Conservation (phyloP, 35 echinoderm and acorn worm genomes). For the Apostichopus japonicus region DNA sequence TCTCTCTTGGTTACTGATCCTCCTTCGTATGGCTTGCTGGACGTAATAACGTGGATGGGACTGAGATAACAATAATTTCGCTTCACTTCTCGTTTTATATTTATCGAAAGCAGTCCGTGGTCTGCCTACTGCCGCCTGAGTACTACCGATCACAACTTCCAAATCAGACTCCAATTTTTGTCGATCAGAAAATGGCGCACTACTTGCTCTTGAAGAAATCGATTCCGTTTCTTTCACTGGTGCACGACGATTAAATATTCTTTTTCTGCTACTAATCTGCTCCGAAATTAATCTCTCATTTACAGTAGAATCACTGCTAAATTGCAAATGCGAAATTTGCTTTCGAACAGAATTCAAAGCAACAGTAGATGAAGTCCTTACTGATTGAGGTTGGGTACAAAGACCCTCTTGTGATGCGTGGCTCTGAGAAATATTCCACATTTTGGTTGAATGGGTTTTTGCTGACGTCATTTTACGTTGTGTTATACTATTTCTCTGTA, state of each 20-base stretch:
- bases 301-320: no score
- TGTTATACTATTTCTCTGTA: neutral
- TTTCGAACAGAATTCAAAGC: neutral
- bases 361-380: no score
- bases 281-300: no score
- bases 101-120: conserved; percentile 11
- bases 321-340: neutral
- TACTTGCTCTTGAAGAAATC: neutral
- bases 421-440: neutral
- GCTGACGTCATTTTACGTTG: neutral
- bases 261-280: no score
- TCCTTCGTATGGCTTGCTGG: neutral
- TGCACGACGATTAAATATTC: neutral
- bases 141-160: neutral
- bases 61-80: conserved; percentile 1
- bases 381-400: neutral
- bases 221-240: neutral
- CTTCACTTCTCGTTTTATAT: conserved; percentile 9
- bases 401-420: neutral
- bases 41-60: neutral
- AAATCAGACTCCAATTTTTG: conserved; percentile 11
- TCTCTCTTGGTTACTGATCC: neutral
- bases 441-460: neutral
- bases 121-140: no score
- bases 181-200: neutral